A percentile compares a stretch with the other conserved stretches of the same genome.
Conservation (phyloP, 2,888 invertebrate genomes). For the Noctuana brunneofusca region DNA sequence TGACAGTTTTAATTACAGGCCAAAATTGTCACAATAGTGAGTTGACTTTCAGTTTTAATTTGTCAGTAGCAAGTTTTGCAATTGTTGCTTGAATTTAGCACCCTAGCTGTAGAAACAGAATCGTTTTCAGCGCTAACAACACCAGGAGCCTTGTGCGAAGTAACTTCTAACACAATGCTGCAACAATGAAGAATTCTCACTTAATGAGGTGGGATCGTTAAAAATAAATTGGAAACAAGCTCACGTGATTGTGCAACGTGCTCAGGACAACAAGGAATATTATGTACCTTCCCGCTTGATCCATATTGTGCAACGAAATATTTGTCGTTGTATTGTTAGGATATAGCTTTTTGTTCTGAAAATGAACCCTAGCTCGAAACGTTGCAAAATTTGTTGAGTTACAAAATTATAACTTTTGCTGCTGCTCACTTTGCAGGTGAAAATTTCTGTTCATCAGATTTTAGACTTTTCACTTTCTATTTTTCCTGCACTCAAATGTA, state of each 20-base stretch:
- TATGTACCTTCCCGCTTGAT: constrained; percentile 20
- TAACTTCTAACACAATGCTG: constrained; percentile 25
- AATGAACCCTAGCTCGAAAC: not conserved
- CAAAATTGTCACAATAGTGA: not conserved
- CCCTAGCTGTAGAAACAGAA: constrained; percentile 10
- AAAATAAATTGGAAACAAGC: constrained; percentile 34
- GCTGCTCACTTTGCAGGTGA: no score
- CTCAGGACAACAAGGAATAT: constrained; percentile 17
- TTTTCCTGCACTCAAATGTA: no score
- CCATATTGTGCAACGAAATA: constrained; percentile 7
- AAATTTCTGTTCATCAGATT: no score
- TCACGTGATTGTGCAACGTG: constrained; percentile 23
- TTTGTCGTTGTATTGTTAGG: not conserved
- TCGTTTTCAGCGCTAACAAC: constrained; percentile 12
- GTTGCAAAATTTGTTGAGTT: no score
- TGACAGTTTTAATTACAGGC: not conserved
- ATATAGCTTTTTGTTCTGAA: constrained; percentile 3
- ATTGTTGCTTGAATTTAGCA: not conserved
- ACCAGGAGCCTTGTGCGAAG: constrained; percentile 19
- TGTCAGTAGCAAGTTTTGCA: not conserved
- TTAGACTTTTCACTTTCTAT: no score
- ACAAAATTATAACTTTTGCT: no score
- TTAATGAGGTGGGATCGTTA: constrained; percentile 34
- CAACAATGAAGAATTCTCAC: constrained; percentile 26
- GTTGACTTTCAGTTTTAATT: not conserved